phyloP scores from a whole-genome alignment of 2,113 vertebrate genomes.

The Corynorhinus townsendii region DNA sequence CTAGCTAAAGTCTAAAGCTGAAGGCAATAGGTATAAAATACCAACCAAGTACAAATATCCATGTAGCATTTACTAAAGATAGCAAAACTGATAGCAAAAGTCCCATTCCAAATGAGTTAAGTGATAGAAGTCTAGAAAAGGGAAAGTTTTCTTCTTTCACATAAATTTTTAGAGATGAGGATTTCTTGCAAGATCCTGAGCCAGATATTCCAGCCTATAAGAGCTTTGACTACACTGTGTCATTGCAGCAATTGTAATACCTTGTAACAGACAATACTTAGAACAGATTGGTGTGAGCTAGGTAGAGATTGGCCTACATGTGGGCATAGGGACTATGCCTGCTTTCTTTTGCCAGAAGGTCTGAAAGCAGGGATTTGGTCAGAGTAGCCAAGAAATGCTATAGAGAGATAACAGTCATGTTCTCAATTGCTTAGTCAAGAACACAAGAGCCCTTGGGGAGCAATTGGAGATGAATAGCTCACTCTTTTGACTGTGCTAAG shows the following conservation, averaged over 20 bases:
- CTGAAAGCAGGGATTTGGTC: not conserved
- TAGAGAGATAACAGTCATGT: not conserved
- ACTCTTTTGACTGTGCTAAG: not conserved
- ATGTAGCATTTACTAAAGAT: not conserved
- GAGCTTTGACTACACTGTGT: not conserved
- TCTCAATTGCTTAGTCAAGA: not conserved
- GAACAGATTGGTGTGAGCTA: not conserved
- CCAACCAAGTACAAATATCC: not conserved
- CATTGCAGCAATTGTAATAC: not conserved
- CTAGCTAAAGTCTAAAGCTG: not conserved
- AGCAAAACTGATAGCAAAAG: not conserved
- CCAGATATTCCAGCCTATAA: not conserved
- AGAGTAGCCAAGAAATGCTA: not conserved
- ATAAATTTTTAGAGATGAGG: not conserved
- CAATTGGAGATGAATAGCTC: not conserved
- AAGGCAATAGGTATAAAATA: constrained; percentile 3
- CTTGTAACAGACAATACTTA: not conserved
- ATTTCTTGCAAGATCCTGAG: not conserved
- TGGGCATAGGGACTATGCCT: not conserved
- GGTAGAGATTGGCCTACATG: not conserved
- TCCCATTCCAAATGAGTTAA: not conserved
- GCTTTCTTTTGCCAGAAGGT: not conserved
- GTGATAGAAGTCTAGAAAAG: not conserved
- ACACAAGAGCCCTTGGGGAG: not conserved
- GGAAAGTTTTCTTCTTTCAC: not conserved